phyloP scores from a whole-genome alignment of 2,888 invertebrate genomes.

The Lordiphosa fenestrarum region DNA sequence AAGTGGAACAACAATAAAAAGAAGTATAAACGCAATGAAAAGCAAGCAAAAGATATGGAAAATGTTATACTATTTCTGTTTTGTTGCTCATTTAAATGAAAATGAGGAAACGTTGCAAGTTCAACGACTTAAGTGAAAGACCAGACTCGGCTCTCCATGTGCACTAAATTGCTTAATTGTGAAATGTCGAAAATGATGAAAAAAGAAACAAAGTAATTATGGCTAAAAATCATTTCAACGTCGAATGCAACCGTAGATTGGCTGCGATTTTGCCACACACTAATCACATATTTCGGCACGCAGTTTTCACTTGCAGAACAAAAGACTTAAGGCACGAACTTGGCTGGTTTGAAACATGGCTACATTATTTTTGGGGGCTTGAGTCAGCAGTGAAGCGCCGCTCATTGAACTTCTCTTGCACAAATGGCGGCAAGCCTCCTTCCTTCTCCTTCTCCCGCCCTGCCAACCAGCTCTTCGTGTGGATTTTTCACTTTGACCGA shows the following conservation, averaged over 20 bases:
- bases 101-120: constrained; percentile 65
- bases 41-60: constrained; percentile 37
- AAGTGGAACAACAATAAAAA: constrained; percentile 47
- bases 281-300: constrained; percentile 4
- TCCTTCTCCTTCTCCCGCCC: background rate
- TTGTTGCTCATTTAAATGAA: constrained; percentile 54
- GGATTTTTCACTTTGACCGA: constrained; percentile 71
- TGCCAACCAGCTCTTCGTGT: constrained; percentile 39
- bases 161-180: constrained; percentile 65
- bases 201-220: constrained; percentile 54
- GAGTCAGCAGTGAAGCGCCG: constrained; percentile 55
- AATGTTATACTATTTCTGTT: constrained; percentile 18
- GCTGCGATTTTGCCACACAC: constrained; percentile 30
- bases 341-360: constrained; percentile 33
- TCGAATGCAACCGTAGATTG: constrained; percentile 40
- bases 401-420: constrained; percentile 73
- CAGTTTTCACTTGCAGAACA: constrained; percentile 10
- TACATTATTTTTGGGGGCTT: constrained; percentile 21
- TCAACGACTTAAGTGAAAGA: constrained; percentile 51
- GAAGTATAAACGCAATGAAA: constrained; percentile 28
- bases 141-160: constrained; percentile 22
- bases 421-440: constrained; percentile 42
- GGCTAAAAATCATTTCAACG: constrained; percentile 40
- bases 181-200: constrained; percentile 55
- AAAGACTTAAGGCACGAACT: constrained; percentile 61